These are phyloP conservation scores for Phyllostomus hastatus DNA, from an alignment of 2,113 vertebrate species.

Conservation along the genomic window DNA sequence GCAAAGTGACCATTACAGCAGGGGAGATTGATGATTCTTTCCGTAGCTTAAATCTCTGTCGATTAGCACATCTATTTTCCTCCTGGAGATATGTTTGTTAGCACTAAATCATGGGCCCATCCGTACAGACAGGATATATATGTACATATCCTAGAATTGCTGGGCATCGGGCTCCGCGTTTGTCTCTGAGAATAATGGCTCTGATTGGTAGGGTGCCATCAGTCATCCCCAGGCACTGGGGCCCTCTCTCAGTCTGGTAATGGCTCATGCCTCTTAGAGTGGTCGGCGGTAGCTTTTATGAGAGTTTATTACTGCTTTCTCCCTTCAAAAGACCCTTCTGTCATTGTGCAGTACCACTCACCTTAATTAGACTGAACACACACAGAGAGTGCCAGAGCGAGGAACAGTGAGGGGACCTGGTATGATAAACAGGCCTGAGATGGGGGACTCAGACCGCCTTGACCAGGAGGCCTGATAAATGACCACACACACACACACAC, in stretches of 20 bases:
- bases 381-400: not conserved
- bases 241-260: conserved; percentile 28
- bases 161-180: conserved; percentile 55
- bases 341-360: not conserved
- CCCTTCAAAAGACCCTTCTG: not conserved
- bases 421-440: not conserved
- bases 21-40: conserved; percentile 74
- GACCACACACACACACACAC: not conserved
- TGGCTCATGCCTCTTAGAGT: conserved; percentile 12
- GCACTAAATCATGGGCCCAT: conserved; percentile 72
- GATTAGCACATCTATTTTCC: conserved; percentile 75
- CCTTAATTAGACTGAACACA: not conserved
- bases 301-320: not conserved
- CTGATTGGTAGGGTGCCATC: conserved; percentile 36
- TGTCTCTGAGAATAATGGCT: conserved; percentile 75
- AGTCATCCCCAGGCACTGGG: not conserved
- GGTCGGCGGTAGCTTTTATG: not conserved
- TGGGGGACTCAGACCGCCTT: not conserved
- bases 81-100: conserved; percentile 70
- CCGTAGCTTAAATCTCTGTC: conserved; percentile 73
- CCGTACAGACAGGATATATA: conserved; percentile 62
- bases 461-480: not conserved
- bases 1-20: conserved; percentile 50
- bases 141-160: conserved; percentile 63
- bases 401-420: not conserved